Percentiles rank a stretch among this genome's conserved stretches.
These are phyloP conservation scores for Beris morrisii DNA, from an alignment of 2,888 invertebrate species.

Conservation along the genomic window DNA sequence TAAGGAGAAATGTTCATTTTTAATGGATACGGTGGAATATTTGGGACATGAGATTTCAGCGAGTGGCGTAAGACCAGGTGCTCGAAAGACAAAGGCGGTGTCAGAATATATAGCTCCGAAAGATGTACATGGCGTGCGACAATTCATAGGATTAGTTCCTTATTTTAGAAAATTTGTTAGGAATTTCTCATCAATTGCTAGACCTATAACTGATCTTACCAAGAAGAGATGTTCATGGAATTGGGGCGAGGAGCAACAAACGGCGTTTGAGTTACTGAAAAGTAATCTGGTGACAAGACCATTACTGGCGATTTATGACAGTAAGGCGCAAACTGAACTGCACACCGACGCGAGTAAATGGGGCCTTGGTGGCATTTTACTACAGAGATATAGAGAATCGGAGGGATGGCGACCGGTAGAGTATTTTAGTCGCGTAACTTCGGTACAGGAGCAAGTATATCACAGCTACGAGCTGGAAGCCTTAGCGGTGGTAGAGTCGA, in stretches of 20 bases:
- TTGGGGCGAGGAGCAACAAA: slow-evolving; percentile 2
- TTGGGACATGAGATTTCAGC: slow-evolving; percentile 28
- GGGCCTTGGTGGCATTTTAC: not conserved
- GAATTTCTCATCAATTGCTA: slow-evolving; percentile 1
- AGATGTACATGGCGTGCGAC: slow-evolving; percentile 9
- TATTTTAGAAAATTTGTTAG: slow-evolving; percentile 15
- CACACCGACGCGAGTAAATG: slow-evolving; percentile 10
- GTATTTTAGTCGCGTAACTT: slow-evolving; percentile 2
- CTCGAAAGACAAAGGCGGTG: not conserved
- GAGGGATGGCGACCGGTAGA: not conserved
- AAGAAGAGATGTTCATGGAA: not conserved
- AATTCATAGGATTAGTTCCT: slow-evolving; percentile 6
- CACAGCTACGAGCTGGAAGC: slow-evolving; percentile 7
- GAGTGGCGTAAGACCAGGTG: not conserved
- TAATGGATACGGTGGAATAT: slow-evolving; percentile 32
- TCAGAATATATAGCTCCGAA: not conserved
- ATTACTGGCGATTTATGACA: slow-evolving; percentile 1
- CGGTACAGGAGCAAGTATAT: not conserved
- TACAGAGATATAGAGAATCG: not conserved
- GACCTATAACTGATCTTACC: not conserved
- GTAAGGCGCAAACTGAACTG: slow-evolving; percentile 6
- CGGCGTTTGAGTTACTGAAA: slow-evolving; percentile 1
- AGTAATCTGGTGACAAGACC: not conserved
- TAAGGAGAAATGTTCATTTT: slow-evolving; percentile 33
- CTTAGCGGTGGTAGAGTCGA: not conserved